phyloP scores from a whole-genome alignment of 2,113 vertebrate genomes.

The Protobothrops flavoviridis region DNA sequence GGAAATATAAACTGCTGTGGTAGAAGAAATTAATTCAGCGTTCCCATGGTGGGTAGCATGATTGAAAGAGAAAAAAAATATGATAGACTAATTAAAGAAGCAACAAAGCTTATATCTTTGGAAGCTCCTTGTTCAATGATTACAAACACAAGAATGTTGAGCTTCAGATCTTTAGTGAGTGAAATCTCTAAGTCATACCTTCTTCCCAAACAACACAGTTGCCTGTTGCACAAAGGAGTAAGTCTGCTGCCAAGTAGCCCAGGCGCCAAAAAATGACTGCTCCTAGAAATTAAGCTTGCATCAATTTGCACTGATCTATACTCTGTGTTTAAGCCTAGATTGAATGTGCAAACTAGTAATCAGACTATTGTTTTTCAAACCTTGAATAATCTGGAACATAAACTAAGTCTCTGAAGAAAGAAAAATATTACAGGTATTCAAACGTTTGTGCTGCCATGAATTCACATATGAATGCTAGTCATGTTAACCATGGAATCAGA shows the following conservation, averaged over 20 bases:
- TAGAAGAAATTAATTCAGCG: neutral
- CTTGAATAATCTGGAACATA: neutral
- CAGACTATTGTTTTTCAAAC: neutral
- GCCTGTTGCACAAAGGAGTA: neutral
- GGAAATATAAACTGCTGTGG: fast-evolving
- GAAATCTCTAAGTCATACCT: neutral
- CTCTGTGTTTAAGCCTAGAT: neutral
- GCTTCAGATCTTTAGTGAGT: neutral
- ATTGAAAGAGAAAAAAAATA: neutral
- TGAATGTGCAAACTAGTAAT: neutral
- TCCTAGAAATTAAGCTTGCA: neutral
- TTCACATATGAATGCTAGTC: neutral
- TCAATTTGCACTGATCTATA: neutral
- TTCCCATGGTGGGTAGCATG: neutral
- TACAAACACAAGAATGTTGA: neutral
- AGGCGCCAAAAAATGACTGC: neutral
- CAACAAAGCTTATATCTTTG: neutral
- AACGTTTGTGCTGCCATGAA: neutral
- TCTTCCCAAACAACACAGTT: neutral
- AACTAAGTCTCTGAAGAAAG: neutral
- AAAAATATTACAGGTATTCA: neutral
- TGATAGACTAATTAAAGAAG: neutral
- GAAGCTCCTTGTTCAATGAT: neutral
- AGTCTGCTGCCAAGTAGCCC: neutral
- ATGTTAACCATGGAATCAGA: neutral